phyloP scores from a whole-genome alignment of 1,140 invertebrate species.

The Campodea augens region DNA sequence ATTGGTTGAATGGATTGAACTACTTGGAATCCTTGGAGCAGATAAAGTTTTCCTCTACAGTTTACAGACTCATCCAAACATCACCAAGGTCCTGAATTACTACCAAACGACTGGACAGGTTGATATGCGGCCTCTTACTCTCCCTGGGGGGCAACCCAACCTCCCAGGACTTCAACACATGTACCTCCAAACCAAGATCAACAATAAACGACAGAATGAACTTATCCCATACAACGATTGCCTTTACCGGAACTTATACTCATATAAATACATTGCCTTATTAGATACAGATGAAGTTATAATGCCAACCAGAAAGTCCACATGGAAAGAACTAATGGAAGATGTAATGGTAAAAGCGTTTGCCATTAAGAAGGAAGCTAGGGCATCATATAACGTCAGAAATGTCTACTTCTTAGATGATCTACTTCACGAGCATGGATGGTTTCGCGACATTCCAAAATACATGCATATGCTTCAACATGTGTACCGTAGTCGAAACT shows the following conservation, averaged over 20 bases:
- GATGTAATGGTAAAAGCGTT: constrained; percentile 44
- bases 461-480: constrained; percentile 91
- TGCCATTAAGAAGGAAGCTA: constrained; percentile 45
- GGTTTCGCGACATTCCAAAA: constrained; percentile 61
- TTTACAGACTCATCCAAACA: constrained; percentile 74
- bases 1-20: constrained; percentile 87
- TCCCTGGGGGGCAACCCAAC: constrained; percentile 82
- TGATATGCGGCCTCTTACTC: constrained; percentile 63
- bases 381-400: constrained; percentile 71
- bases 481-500: constrained; percentile 73
- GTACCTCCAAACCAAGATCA: constrained; percentile 73
- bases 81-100: constrained; percentile 66
- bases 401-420: constrained; percentile 92
- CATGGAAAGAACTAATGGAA: constrained; percentile 63
- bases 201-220: constrained; percentile 84
- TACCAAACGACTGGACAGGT: constrained; percentile 56
- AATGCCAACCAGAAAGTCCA: constrained; percentile 57
- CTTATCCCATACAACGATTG: constrained; percentile 94
- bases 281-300: constrained; percentile 90
- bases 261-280: constrained; percentile 73
- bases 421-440: constrained; percentile 55
- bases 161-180: constrained; percentile 68
- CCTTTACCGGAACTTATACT: constrained; percentile 78
- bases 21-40: constrained; percentile 65
- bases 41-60: constrained; percentile 87